Evolutionary conservation across 2,113 vertebrate genomes (phyloP).

Genomic region (Microcebus tavaratra): DNA sequence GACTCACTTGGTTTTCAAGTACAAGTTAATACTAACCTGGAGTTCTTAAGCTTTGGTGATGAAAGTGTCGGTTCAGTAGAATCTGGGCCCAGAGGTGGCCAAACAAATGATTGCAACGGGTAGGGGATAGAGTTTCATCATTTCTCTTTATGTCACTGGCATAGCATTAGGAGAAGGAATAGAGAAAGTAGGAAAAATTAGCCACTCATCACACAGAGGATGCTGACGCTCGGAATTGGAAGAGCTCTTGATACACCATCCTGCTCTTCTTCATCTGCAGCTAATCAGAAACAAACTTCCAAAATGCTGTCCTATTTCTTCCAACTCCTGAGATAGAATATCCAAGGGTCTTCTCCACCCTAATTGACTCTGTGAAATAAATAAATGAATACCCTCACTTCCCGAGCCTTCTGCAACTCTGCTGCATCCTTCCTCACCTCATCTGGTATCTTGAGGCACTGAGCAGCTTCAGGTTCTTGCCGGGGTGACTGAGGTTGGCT

Average conservation of each 20-base stretch:
- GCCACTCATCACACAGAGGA: background rate
- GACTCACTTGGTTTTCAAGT: conserved; percentile 76
- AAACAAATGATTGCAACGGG: background rate
- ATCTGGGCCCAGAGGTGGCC: conserved; percentile 64
- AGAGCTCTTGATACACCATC: background rate
- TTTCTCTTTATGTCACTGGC: background rate
- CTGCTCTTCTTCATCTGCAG: background rate
- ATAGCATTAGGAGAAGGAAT: background rate
- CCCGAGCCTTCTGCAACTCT: background rate
- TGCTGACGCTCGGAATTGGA: background rate
- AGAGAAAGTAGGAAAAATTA: background rate
- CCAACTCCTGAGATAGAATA: background rate
- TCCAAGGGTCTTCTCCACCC: background rate
- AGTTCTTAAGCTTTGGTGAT: conserved; percentile 71
- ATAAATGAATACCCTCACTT: background rate
- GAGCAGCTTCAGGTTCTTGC: background rate
- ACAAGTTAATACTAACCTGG: conserved; percentile 78
- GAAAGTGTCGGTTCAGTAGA: background rate
- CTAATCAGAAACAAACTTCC: background rate
- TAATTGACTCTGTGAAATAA: background rate
- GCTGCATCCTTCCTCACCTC: background rate
- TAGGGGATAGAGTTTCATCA: background rate
- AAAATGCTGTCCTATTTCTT: background rate
- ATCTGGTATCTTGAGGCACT: background rate
- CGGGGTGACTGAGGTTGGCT: background rate